Conservation (phyloP, 2,113 vertebrate species). For the Leucopsar rothschildi region DNA sequence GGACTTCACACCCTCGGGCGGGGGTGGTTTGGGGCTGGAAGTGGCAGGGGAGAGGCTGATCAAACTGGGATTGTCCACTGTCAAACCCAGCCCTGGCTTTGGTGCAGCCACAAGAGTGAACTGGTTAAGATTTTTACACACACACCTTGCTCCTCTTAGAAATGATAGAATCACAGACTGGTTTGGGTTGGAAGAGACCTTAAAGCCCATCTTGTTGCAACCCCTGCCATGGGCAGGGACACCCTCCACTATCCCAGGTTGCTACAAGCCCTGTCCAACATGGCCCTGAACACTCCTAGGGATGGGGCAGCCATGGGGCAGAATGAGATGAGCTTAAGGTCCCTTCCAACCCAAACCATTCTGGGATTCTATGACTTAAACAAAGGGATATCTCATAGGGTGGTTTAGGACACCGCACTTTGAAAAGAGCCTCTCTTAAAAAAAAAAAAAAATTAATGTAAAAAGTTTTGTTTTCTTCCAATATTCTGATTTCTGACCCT, state of each 20-base stretch:
- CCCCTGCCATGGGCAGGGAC: background rate
- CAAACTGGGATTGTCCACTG: background rate
- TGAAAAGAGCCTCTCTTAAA: background rate
- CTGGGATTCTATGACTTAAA: background rate
- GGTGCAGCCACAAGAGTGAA: background rate
- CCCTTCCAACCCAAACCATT: background rate
- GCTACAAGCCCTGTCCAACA: background rate
- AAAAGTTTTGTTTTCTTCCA: background rate
- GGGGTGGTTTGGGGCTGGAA: conserved; percentile 32
- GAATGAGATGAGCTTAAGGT: background rate
- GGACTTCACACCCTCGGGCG: conserved; percentile 72
- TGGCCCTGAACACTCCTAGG: background rate
- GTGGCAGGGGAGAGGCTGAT: background rate
- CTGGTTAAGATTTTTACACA: background rate
- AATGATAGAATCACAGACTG: background rate
- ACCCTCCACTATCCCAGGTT: background rate
- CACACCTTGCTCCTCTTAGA: background rate
- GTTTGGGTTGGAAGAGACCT: background rate
- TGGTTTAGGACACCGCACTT: background rate
- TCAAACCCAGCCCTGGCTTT: background rate
- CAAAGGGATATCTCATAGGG: background rate
- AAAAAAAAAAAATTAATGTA: background rate
- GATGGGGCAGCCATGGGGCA: background rate
- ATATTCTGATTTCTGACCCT: background rate
- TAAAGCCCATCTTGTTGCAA: background rate